These are phyloP conservation scores for Campylomormyrus numenius DNA, from an alignment of 2,113 vertebrate species.

Conservation along the genomic window DNA sequence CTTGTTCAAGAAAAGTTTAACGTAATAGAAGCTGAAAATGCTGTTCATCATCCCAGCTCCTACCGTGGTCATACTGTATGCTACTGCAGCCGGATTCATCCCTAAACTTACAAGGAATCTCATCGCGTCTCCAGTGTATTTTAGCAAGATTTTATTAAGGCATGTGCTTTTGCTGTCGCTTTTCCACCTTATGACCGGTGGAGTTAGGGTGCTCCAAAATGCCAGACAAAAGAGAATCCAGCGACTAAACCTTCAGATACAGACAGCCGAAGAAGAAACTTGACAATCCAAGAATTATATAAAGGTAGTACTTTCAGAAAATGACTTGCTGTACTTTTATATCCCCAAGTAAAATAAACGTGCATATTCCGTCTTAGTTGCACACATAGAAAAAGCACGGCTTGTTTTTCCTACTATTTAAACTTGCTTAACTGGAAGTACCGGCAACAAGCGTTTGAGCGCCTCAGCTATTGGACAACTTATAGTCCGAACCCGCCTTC, in stretches of 20 bases:
- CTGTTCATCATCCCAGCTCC: conserved; percentile 81
- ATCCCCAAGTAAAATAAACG: not conserved
- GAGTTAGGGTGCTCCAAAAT: not conserved
- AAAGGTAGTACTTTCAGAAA: not conserved
- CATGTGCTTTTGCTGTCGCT: not conserved
- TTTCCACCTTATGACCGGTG: not conserved
- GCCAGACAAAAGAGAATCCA: not conserved
- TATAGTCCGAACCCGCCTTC: not conserved
- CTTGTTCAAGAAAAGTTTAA: conserved; percentile 78
- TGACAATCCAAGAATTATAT: not conserved
- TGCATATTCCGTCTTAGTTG: not conserved
- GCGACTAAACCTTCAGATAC: not conserved
- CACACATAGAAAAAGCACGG: not conserved
- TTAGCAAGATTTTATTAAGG: not conserved
- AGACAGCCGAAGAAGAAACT: not conserved
- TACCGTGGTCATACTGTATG: conserved; percentile 79
- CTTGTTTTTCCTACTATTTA: not conserved
- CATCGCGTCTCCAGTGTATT: conserved; percentile 32
- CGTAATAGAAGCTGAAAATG: conserved; percentile 85
- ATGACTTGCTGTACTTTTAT: not conserved
- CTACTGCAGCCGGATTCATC: conserved; percentile 61
- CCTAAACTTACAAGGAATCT: conserved; percentile 36
- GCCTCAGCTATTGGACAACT: conserved; percentile 33
- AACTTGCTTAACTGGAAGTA: not conserved
- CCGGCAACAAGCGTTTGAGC: not conserved